These are phyloP conservation scores for Bathybates hornii DNA, from an alignment of 2,113 vertebrate genomes.

Conservation along the genomic window DNA sequence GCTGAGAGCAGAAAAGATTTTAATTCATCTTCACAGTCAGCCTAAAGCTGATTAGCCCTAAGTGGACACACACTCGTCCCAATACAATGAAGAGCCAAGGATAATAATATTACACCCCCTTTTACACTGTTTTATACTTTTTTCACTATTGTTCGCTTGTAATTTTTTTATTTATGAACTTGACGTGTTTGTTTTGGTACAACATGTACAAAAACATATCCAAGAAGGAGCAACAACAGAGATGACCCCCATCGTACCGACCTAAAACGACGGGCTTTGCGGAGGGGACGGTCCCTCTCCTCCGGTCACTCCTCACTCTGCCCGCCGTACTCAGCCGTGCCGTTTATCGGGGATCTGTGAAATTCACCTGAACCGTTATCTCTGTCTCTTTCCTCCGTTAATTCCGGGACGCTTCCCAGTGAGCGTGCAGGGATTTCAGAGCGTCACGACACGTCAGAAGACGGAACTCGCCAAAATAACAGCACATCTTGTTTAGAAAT, in stretches of 20 bases:
- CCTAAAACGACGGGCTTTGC: background rate
- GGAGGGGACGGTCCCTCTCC: background rate
- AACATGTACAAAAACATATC: background rate
- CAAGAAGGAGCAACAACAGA: background rate
- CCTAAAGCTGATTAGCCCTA: conserved; percentile 37
- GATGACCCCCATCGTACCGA: background rate
- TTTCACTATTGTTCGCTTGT: background rate
- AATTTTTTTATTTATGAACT: background rate
- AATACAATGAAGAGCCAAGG: background rate
- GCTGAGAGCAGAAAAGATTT: background rate
- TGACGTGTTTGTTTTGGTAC: background rate
- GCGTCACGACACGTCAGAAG: conserved; percentile 38
- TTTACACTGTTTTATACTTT: no score
- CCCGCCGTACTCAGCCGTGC: background rate
- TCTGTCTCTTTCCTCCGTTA: background rate
- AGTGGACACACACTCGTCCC: background rate
- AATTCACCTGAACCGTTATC: background rate
- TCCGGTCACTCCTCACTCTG: background rate
- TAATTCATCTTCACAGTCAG: background rate
- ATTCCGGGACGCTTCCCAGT: background rate
- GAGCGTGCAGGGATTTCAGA: background rate
- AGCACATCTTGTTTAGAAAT: background rate
- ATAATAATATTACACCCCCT: background rate
- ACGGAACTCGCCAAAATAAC: background rate
- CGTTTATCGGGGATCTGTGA: background rate